phyloP scores from a whole-genome alignment of 35 echinoderm and acorn worm genomes.

The Anneissia japonica region DNA sequence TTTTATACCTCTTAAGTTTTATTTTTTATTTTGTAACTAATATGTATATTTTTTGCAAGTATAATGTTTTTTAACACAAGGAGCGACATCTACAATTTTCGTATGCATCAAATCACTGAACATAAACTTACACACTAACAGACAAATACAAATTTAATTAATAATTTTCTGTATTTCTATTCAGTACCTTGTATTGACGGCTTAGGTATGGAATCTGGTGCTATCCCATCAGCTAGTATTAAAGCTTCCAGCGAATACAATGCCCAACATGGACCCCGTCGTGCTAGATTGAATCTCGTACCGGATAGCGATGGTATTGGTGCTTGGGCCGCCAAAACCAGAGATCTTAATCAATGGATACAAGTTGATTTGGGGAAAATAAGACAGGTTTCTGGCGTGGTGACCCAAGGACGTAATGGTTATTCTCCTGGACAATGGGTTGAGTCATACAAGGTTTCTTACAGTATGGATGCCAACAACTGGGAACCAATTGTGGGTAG shows the following conservation, averaged over 20 bases:
- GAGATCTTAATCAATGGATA: conserved; percentile 1
- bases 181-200: neutral
- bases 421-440: conserved; percentile 9
- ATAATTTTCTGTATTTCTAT: neutral
- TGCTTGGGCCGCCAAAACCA: neutral
- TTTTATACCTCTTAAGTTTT: too few species aligned
- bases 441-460: neutral
- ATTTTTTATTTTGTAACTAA: too few species aligned
- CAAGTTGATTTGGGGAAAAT: neutral
- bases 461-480: neutral
- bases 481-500: neutral
- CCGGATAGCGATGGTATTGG: neutral
- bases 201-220: neutral
- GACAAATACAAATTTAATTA: too few species aligned
- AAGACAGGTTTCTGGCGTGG: neutral
- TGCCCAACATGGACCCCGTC: neutral
- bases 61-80: too few species aligned
- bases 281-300: neutral
- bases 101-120: too few species aligned
- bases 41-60: too few species aligned
- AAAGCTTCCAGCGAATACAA: neutral
- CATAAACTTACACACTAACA: too few species aligned
- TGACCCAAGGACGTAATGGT: neutral
- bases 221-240: neutral
- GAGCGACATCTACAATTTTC: too few species aligned